Evolutionary conservation across 1,140 invertebrate genomes (phyloP), one percentile per base, ranked within the genome.

Genomic region (Neodiprion fabricii): DNA sequence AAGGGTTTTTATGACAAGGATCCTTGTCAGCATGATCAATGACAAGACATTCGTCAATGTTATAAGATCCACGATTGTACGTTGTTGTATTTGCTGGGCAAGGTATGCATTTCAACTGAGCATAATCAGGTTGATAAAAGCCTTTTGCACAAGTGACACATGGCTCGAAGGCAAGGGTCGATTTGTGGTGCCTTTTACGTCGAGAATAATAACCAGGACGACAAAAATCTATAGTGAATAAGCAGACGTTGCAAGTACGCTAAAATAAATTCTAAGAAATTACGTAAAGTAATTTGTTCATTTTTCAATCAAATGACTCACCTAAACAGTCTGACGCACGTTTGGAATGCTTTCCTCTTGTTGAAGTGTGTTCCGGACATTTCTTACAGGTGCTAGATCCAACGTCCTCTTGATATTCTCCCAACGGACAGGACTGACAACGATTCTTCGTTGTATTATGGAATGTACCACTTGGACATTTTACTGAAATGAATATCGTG

Each of bases 381-480:
- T 86, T 83, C 48, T 89, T 79, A 80, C 93, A 94, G 0, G 84
- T 82, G 0, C 85, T 80, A 67, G 91, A 89, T 48, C 91, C 92
- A 67, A 89, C 84, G 53, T 83, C 67, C 50, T 90, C 89, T 78
- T 93, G 92, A 78, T 92, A 94, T n/a, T 88, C 89, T 7, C 92
- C 92, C 69, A 89, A 80, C 23, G 85, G 82, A 81, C 93, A 94
- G 21, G 89, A 84, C 67, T 90, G 86, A 77, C 93, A 94, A 17
- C 79, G 80, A 70, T 89, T 85, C 12, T 77, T 82, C 3, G 90
- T 86, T 0, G 85, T 82, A 83, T 93, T 91, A 79, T 91, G 92
- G 80, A 91, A 93, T n/a, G 92, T 93, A 23, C 93, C 93, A 77
- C 88, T 82, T 7, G 92, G 91, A 82, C 93, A 94, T 79, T 90